Evolutionary conservation across 1,140 invertebrate genomes (phyloP).

Genomic region (Drosophila fuyamai): DNA sequence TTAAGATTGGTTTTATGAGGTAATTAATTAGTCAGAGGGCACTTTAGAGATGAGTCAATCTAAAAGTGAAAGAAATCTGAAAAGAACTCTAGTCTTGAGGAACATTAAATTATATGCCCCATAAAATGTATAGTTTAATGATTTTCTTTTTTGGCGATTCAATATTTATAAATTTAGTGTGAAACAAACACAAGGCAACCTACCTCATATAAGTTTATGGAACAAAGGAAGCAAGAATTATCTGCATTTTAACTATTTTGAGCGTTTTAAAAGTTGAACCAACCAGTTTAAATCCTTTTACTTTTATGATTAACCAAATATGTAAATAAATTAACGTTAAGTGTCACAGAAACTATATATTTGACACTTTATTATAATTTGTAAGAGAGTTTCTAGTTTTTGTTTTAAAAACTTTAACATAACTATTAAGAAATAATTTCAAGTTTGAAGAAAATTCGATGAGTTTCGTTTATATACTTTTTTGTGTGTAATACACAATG

Average conservation of each 20-base stretch:
- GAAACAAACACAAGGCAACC: not conserved
- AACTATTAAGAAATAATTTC: not conserved
- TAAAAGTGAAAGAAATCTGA: not conserved
- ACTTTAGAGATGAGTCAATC: slow-evolving; percentile 16
- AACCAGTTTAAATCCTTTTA: not conserved
- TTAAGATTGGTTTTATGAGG: slow-evolving; percentile 41
- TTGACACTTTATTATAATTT: not conserved
- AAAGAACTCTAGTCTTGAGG: slow-evolving; percentile 1
- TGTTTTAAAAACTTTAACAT: too few species aligned
- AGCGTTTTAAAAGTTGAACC: not conserved
- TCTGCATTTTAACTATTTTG: not conserved
- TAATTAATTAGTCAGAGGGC: slow-evolving; percentile 26
- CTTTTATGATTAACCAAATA: not conserved
- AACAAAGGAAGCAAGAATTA: not conserved
- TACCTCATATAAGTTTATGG: not conserved
- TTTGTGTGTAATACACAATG: not conserved
- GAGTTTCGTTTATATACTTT: not conserved
- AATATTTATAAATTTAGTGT: not conserved
- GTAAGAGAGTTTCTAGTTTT: not conserved
- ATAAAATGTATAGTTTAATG: slow-evolving; percentile 5
- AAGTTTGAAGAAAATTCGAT: too few species aligned
- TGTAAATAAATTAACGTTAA: not conserved
- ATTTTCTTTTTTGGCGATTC: not conserved
- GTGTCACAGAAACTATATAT: not conserved
- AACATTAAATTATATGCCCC: not conserved